These are phyloP conservation scores for Melipona beecheii DNA, from an alignment of 2,888 invertebrate genomes.

Conservation along the genomic window DNA sequence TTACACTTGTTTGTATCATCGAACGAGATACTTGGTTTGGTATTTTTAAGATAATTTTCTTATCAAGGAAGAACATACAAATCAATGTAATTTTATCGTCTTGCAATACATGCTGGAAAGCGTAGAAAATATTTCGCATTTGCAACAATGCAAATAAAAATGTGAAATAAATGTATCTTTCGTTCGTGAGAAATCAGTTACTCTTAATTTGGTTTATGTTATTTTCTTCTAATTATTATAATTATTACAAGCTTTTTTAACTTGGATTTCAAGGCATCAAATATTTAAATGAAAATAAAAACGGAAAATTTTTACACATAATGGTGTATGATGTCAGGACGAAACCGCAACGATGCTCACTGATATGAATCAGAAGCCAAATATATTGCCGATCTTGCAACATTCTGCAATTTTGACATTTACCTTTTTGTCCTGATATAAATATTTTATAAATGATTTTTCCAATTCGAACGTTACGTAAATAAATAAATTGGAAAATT, in stretches of 20 bases:
- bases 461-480: neutral
- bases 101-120: neutral
- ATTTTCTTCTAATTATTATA: neutral
- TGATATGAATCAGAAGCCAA: neutral
- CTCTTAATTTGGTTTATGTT: neutral
- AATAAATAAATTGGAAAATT: neutral
- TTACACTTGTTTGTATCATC: neutral
- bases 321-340: neutral
- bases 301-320: neutral
- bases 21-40: neutral
- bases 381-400: neutral
- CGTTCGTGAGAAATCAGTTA: too few species aligned
- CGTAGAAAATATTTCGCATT: neutral
- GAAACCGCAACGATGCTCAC: slow-evolving; percentile 5
- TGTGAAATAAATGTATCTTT: neutral
- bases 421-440: neutral
- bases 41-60: neutral
- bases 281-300: neutral
- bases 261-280: neutral
- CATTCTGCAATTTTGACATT: slow-evolving; percentile 6
- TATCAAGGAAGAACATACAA: neutral
- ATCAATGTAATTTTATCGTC: neutral
- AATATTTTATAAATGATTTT: neutral
- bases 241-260: neutral
- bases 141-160: neutral